These are phyloP conservation scores for Epinotia ramella DNA, from an alignment of 2,888 invertebrate species.

Conservation along the genomic window DNA sequence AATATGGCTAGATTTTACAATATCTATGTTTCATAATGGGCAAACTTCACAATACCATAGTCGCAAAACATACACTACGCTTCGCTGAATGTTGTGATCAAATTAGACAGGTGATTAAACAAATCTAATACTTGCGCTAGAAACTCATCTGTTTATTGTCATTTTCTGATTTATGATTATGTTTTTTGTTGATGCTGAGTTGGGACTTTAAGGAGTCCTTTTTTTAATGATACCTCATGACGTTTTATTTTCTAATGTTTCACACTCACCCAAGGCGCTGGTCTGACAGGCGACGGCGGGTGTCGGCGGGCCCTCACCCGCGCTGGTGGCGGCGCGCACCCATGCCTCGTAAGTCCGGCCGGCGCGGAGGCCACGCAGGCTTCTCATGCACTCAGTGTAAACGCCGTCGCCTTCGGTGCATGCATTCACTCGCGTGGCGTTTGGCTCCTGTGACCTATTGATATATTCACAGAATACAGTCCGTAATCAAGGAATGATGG, in stretches of 20 bases:
- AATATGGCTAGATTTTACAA: too few relatives aligned
- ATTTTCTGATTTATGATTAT: background rate
- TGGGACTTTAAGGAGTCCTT: too few relatives aligned
- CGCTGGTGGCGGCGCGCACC: slow-evolving; percentile 92
- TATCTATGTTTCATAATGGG: too few relatives aligned
- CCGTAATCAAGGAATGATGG: background rate
- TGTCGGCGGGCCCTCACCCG: slow-evolving; percentile 88
- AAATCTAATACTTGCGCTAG: background rate
- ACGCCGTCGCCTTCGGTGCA: slow-evolving; percentile 73
- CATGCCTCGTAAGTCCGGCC: slow-evolving; percentile 93
- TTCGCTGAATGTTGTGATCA: background rate
- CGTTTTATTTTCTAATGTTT: too few relatives aligned
- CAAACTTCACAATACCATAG: too few relatives aligned
- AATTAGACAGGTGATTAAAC: background rate
- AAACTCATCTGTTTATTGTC: background rate
- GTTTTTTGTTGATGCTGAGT: background rate
- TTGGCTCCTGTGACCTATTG: slow-evolving; percentile 74
- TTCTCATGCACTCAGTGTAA: slow-evolving; percentile 81
- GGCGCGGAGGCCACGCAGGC: slow-evolving; percentile 88
- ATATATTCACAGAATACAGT: background rate
- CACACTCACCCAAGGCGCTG: slow-evolving; percentile 70
- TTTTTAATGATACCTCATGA: too few relatives aligned
- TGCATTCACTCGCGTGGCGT: slow-evolving; percentile 71
- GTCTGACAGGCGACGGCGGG: slow-evolving; percentile 78
- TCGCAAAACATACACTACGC: background rate